These are phyloP conservation scores for Sinosuthora webbiana DNA, from an alignment of 2,113 vertebrate species.

Conservation along the genomic window DNA sequence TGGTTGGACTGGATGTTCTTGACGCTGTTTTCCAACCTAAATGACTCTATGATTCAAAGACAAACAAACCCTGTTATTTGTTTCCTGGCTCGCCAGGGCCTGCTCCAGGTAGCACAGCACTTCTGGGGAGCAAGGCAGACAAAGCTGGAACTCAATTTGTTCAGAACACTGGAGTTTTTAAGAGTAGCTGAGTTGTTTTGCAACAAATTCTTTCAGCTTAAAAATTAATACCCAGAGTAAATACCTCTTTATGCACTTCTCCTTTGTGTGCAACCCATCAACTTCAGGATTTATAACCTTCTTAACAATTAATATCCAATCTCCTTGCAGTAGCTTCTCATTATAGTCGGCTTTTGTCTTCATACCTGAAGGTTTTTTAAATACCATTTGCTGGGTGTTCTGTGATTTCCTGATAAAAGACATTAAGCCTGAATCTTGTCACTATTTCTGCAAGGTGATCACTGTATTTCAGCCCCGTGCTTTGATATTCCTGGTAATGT, in stretches of 20 bases:
- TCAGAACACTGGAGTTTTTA: neutral
- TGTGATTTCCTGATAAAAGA: neutral
- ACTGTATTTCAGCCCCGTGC: neutral
- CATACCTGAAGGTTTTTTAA: neutral
- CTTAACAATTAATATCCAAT: constrained; percentile 35
- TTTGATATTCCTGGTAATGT: neutral
- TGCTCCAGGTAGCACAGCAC: neutral
- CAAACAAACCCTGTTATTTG: neutral
- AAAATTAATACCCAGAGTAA: constrained; percentile 19
- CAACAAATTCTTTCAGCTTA: neutral
- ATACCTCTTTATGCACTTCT: neutral
- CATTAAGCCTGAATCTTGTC: neutral
- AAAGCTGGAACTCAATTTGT: neutral
- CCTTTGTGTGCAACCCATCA: neutral
- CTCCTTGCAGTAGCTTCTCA: neutral
- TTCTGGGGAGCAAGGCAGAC: neutral
- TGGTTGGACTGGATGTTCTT: neutral
- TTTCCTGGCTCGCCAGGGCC: neutral
- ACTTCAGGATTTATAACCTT: constrained; percentile 17
- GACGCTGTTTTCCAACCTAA: neutral
- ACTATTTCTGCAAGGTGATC: neutral
- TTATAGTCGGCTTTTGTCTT: neutral
- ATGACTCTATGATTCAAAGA: neutral
- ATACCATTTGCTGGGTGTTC: neutral
- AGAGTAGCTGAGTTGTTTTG: neutral